Evolutionary conservation across 2,797 vertebrate species (phyloP), one percentile per base, ranked within the genome.

Genomic region (Fundulus diaphanus): DNA sequence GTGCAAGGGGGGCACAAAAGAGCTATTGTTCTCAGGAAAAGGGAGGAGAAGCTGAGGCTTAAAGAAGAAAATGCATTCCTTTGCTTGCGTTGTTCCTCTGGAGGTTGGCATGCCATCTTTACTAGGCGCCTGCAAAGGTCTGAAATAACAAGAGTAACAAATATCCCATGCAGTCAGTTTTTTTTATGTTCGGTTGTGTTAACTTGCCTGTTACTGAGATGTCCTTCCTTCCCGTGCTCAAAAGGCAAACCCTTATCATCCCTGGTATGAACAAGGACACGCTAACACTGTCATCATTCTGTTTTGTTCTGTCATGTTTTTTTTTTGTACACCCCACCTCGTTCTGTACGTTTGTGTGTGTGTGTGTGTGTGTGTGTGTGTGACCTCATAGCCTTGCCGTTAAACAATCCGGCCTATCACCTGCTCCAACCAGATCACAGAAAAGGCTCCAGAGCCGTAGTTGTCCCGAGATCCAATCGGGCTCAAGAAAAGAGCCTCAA

Each of bases 381-480:
- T 88, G 69, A 79, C 79, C 88, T 90, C 91, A 81, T 94, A 96
- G 96, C 96, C 95, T 91, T 97, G 93, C 97, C 96, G 94, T 93
- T 98, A 95, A 97, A 96, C 96, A 98, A 97, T 92, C 97, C 97
- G 46, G 97, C 95, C 95, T 97, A 97, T 96, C 96, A 96, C 90
- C 95, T 98, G 90, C 96, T 97, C 89, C 96, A 97, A 92, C 96
- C 97, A 95, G 97, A 96, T 94, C 96, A 97, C 93, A 95, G 94
- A 86, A 93, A 95, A 93, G 95, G 94, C 91, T 93, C 88, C 15
- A 93, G 92, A 93, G 90, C 92, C 69, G 84, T 91, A 88, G 90
- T 92, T 87, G 92, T 95, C 94, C 95, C 96, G 95, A 93, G 95
- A 94, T 80, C 65, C 85, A 20, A 69, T 79, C 90, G 87, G 89